Evolutionary conservation across 2,113 vertebrate genomes (phyloP).

Genomic region (Pollachius pollachius): DNA sequence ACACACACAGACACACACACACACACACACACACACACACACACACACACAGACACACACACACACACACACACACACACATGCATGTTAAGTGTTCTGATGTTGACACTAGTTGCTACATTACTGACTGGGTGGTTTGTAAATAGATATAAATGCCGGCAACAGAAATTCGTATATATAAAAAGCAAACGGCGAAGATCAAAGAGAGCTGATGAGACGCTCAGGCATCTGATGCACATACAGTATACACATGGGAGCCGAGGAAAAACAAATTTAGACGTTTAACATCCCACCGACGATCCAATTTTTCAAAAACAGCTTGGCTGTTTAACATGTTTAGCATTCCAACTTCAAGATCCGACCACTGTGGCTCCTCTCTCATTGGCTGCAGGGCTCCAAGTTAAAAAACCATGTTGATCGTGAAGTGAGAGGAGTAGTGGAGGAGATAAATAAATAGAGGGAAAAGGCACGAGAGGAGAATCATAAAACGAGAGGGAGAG

Average conservation of each 20-base stretch:
- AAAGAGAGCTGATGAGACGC: conserved; percentile 64
- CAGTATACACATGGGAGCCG: conserved; percentile 58
- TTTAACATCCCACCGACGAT: conserved; percentile 65
- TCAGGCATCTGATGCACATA: conserved; percentile 57
- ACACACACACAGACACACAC: no score
- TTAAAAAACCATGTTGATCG: conserved; percentile 59
- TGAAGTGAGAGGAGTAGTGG: conserved; percentile 52
- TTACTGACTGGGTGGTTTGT: conserved; percentile 44
- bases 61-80: no score
- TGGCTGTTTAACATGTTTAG: conserved; percentile 68
- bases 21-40: no score
- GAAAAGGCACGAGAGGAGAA: conserved; percentile 54
- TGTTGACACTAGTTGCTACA: conserved; percentile 58
- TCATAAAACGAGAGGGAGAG: conserved; percentile 19
- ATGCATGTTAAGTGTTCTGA: conserved; percentile 34
- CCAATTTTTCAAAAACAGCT: conserved; percentile 62
- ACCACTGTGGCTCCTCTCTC: conserved; percentile 47
- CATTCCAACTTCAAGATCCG: conserved; percentile 62
- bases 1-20: no score
- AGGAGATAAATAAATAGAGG: conserved; percentile 56
- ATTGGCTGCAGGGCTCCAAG: conserved; percentile 61
- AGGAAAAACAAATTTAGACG: conserved; percentile 70
- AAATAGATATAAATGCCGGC: conserved; percentile 60
- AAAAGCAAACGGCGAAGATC: conserved; percentile 55
- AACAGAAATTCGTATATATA: conserved; percentile 56